Evolutionary conservation across 2,888 invertebrate species (phyloP).

Genomic region (Pimpla rufipes): DNA sequence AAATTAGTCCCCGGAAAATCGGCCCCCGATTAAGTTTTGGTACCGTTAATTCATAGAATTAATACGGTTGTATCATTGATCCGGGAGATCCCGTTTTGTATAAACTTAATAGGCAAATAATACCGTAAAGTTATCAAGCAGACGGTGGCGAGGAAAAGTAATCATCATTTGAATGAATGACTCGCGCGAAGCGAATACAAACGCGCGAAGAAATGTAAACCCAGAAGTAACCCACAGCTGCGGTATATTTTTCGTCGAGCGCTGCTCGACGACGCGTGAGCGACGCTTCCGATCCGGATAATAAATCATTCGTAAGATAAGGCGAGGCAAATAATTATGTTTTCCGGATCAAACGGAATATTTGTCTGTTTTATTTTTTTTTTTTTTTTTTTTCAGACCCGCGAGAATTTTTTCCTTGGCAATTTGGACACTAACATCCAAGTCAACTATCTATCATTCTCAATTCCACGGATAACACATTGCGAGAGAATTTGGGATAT

Average conservation of each 20-base stretch:
- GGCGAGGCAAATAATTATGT: background rate
- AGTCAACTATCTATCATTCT: too few species aligned
- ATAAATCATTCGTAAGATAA: background rate
- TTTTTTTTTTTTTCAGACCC: too few species aligned
- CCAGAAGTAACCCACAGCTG: background rate
- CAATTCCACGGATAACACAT: too few species aligned
- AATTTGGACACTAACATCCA: too few species aligned
- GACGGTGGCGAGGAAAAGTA: too few species aligned
- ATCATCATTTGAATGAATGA: background rate
- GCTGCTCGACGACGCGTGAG: background rate
- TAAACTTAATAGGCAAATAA: background rate
- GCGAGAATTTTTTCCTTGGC: too few species aligned
- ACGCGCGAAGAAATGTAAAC: background rate
- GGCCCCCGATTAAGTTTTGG: too few species aligned
- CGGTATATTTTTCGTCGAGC: background rate
- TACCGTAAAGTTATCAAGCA: background rate
- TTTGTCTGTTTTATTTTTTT: background rate
- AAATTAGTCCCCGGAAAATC: too few species aligned
- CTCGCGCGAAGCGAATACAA: background rate
- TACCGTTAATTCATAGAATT: too few species aligned
- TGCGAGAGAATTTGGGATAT: too few species aligned
- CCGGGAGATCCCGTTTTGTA: too few species aligned
- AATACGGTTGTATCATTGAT: too few species aligned
- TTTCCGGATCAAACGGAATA: background rate
- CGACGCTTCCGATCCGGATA: background rate